Evolutionary conservation across 2,888 invertebrate genomes (phyloP), one percentile per base, ranked within the genome.

Genomic region (Mythimna ferrago): DNA sequence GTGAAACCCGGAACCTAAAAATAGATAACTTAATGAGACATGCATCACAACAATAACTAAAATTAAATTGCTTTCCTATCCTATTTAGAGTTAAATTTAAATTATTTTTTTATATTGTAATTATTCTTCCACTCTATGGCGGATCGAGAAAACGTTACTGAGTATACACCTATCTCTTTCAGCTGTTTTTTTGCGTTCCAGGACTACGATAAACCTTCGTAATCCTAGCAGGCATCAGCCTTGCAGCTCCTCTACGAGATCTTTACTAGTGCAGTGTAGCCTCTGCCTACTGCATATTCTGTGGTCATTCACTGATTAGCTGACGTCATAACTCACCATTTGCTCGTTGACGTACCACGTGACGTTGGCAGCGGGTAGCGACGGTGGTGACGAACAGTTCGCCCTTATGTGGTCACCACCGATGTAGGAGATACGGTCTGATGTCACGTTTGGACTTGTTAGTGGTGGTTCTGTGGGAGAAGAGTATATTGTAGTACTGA

Each of bases 321-420:
- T 51, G 57, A 44, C 19, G 69, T 69, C 71, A 71, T 68, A 71
- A 87, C 92, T 90, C 58, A 92, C 92, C 90, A 91, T 91, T 82
- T 93, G 93, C 83, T 97, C 97, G 88, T 97, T 97, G 95, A 97
- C 97, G 93, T 93, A 97, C 97, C 97, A 97, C 87, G 97, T 97
- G 89, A 97, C 94, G 86, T 97, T 97, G 60, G 97, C 96, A 6
- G 97, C 97, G 2, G 97, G 97, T n/a, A 96, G 94, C 0, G 97
- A 97, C 0, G 97, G 97, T 0, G 97, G 97, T 1, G 97, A 97
- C 0, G 96, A 95, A 80, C 97, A 97, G 89, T 97, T 97, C 1
- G 95, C 97, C 73, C 97, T 93, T 54, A 97, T 96, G 82, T 97
- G 97, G 77, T 97, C 97, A 0, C 97, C 97, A 6, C 97, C 97